Base-by-base conservation (phyloP, 1,140 invertebrate species). In the Pseudomyrmex sp. region DNA sequence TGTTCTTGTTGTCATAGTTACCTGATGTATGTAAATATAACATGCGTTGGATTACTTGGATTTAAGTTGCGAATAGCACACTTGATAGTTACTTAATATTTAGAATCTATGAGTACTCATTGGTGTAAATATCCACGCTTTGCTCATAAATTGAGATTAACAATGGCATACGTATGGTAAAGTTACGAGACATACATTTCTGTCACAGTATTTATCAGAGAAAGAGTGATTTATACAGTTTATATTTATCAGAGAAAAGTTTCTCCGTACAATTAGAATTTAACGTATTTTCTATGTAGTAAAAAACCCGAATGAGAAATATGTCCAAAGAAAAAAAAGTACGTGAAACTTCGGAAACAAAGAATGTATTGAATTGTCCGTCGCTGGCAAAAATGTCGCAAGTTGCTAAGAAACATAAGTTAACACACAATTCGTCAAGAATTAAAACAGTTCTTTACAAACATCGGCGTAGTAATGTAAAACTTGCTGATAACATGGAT, bases 401-500 rank as follows among this genome's bases (percentile, higher is more conserved):
- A 50, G 9, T 59, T 12, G 8, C 1, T 20, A 23, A 85, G 46
- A 58, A 56, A 10, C 77, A 68, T 13, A 90, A 95, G 54, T 94
- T 96, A 87, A 91, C 95, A 54, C 91, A 93, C 13, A 13, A 52
- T 52, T 95, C 95, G 2, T 95, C 95, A 95, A 35, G 35, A 35
- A 96, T 96, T 0, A 95, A 94, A 88, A 95, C 95, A 9, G 95
- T 95, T 0, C 95, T 95, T 0, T 95, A 95, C 76, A 94, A 95
- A 85, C 94, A 96, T 87, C 93, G 94, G 46, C 95, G 95, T 69
- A 91, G 94, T 52, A 95, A 95, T 86, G 92, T 95, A 13, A 96
- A 95, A 83, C 96, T 96, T 3, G 95, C 94, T 58, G 96, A 97
- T 92, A 95, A 95, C 58, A 96, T 96, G 69, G 96, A 95, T 68